phyloP scores from a whole-genome alignment of 2,888 invertebrate genomes.

The Myopa tessellatipennis region DNA sequence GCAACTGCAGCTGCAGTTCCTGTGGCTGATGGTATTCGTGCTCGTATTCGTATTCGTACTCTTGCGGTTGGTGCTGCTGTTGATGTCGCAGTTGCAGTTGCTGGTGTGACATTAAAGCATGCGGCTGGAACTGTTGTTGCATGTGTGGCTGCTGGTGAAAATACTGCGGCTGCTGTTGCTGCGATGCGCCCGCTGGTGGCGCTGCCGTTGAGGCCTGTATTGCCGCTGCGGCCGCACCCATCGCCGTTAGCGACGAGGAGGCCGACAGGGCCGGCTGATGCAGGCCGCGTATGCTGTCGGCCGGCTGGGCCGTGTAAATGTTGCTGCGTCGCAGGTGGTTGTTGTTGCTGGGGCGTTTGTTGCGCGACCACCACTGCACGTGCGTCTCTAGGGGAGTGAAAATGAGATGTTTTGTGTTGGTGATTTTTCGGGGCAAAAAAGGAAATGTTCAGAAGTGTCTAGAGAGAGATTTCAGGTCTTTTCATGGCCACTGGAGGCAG shows the following conservation, averaged over 20 bases:
- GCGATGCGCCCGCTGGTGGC: conserved; percentile 43
- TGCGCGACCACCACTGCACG: conserved; percentile 68
- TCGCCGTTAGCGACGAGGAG: conserved; percentile 53
- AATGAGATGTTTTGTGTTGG: conserved; percentile 35
- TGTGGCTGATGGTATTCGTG: conserved; percentile 66
- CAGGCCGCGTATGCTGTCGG: conserved; percentile 66
- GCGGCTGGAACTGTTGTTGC: conserved; percentile 55
- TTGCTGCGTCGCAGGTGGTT: conserved; percentile 67
- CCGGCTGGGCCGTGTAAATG: conserved; percentile 67
- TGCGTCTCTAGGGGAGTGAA: conserved; percentile 62
- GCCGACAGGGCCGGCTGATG: conserved; percentile 53
- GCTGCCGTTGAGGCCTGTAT: conserved; percentile 42
- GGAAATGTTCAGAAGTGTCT: conserved; percentile 14
- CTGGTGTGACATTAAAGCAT: conserved; percentile 47
- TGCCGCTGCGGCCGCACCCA: conserved; percentile 43
- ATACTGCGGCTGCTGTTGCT: conserved; percentile 43
- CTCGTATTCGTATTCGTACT: conserved; percentile 58
- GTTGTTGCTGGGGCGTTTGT: conserved; percentile 65
- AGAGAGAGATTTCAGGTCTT: conserved; percentile 31
- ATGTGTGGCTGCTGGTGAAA: conserved; percentile 52
- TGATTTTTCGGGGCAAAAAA: conserved; percentile 25
- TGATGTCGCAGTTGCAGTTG: conserved; percentile 42
- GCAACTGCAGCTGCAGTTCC: conserved; percentile 52
- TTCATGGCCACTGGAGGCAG: conserved; percentile 44
- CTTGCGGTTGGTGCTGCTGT: conserved; percentile 38